Conservation (phyloP, 2,113 vertebrate genomes). For the Chroicocephalus ridibundus region DNA sequence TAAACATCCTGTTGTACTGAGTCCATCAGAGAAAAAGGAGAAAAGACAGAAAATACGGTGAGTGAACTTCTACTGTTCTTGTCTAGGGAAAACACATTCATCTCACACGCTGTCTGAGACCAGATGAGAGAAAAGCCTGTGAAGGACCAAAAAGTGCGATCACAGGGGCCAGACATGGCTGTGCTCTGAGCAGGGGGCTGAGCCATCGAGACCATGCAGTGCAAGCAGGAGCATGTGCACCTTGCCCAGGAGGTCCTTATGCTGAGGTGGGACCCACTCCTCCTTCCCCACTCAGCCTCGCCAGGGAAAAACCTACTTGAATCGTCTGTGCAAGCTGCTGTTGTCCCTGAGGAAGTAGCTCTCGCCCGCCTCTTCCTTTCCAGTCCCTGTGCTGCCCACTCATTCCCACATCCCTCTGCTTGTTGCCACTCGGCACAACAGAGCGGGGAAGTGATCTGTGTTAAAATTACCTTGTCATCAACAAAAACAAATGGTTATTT, state of each 20-base stretch:
- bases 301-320: neutral
- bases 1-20: neutral
- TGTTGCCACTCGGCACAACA: neutral
- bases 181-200: neutral
- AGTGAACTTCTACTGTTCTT: neutral
- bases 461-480: neutral
- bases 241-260: accelerated
- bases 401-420: neutral
- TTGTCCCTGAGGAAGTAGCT: neutral
- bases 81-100: neutral
- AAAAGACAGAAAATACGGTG: neutral
- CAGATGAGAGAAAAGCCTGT: neutral
- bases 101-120: accelerated
- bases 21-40: neutral
- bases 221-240: neutral
- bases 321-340: neutral
- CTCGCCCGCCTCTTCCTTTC: neutral
- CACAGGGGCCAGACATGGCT: accelerated
- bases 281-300: neutral
- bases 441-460: neutral
- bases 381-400: accelerated
- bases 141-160: neutral
- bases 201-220: accelerated
- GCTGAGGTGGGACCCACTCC: neutral
- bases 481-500: neutral